Evolutionary conservation across 37 sponge, comb jelly and placozoan genomes (phyloP), one percentile per base, ranked within the genome.

Genomic region (Geodia barretti): DNA sequence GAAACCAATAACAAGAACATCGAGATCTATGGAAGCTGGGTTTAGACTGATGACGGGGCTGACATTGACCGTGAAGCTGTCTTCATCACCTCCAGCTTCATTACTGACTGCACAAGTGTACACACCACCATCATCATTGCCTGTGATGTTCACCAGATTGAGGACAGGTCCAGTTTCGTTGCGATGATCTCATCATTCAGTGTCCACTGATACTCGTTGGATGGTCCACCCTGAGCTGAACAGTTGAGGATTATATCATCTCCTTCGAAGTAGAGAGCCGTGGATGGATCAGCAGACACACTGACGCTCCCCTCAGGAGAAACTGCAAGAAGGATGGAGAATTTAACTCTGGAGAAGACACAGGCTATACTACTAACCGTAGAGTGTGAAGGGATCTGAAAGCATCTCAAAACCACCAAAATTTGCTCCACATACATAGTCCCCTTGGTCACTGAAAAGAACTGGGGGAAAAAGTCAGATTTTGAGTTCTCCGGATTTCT

Each of bases 81-180:
- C 42, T 0, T 19, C 24, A n/a, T 41, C 79, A 77, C 58, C 58
- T n/a, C 94, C 91, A 68, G 86, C 94, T 30, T 38, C 80, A 79
- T 93, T 93, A 39, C 41, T 72, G 17, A 81, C 94, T 14, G 62
- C 60, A 75, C 92, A 92, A 5, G 30, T 68, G 70, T 92, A 92
- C n/a, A 11, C 42, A 21, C 92, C 94, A n/a, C 91, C 89, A 66
- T 67, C 54, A 74, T 73, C 76, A 37, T 64, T 26, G 35, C 87
- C 84, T 78, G 26, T 79, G 24, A 79, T 47, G 7, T 21, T 59
- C 32, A 66, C 37, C 1, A 80, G 43, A 32, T 31, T 68, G 31
- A 84, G 76, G 0, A 41, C 63, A 1, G 71, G 0, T 33, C 43
- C 31, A 21, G 35, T 83, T 62, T 84, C 80, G 7, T 41, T 0